A percentile compares a stretch with the other conserved stretches of the same genome.
Conservation (phyloP, 2,113 vertebrate species). For the Calidris pygmaea region DNA sequence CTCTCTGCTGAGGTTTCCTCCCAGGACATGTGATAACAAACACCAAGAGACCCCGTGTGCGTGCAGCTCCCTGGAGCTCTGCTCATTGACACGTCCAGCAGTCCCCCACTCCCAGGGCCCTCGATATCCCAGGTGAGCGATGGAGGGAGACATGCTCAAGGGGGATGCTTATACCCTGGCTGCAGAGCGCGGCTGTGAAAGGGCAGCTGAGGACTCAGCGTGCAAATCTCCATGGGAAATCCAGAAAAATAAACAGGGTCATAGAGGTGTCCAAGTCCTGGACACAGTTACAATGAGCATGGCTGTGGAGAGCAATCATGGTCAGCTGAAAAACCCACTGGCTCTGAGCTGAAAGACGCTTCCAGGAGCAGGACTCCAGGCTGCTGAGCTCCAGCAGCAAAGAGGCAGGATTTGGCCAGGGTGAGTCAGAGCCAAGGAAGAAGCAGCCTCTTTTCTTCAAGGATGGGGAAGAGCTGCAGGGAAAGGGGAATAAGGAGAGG, state of each 20-base stretch:
- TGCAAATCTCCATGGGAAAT: neutral
- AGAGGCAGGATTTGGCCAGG: neutral
- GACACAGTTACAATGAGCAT: neutral
- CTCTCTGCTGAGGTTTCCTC: neutral
- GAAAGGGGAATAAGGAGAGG: neutral
- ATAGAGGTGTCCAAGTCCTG: neutral
- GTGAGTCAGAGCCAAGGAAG: neutral
- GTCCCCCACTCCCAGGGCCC: neutral
- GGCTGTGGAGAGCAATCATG: neutral
- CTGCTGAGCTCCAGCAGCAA: neutral
- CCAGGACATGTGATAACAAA: neutral
- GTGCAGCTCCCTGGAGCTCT: neutral
- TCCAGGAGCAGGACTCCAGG: neutral
- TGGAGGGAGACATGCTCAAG: neutral
- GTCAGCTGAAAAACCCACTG: neutral
- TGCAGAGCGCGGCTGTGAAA: neutral
- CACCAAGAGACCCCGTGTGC: accelerated
- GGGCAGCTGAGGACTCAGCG: neutral
- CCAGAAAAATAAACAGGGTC: neutral
- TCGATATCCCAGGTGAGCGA: accelerated
- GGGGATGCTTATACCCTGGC: neutral
- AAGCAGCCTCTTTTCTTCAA: neutral
- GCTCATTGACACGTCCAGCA: neutral
- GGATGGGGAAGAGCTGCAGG: neutral
- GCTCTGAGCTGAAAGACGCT: neutral